These are phyloP conservation scores for Megalopta genalis DNA, from an alignment of 1,140 invertebrate genomes.

Conservation along the genomic window DNA sequence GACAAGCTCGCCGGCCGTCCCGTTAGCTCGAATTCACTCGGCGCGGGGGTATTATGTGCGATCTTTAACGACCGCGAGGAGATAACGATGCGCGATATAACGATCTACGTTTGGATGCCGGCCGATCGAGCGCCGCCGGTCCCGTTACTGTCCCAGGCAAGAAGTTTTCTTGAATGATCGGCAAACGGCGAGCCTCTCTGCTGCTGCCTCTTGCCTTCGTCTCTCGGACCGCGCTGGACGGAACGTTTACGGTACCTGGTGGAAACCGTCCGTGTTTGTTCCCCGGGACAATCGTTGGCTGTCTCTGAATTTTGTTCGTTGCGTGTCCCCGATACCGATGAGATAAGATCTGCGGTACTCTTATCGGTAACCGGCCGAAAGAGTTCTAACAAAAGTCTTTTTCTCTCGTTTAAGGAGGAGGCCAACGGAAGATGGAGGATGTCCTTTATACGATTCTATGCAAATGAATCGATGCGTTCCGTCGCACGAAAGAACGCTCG, in stretches of 20 bases:
- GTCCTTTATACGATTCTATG: constrained; percentile 4
- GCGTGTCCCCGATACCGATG: not conserved
- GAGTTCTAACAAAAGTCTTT: not conserved
- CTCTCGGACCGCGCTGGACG: not conserved
- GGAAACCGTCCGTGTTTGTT: constrained; percentile 1
- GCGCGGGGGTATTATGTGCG: constrained; percentile 44
- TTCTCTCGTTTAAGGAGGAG: too few relatives aligned
- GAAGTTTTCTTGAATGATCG: constrained; percentile 41
- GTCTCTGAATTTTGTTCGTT: not conserved
- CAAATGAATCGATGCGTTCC: constrained; percentile 31
- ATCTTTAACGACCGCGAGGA: constrained; percentile 57
- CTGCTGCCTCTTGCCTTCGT: constrained; percentile 17
- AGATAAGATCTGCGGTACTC: constrained; percentile 9
- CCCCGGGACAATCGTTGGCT: not conserved
- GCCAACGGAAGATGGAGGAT: too few relatives aligned
- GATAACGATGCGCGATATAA: constrained; percentile 73
- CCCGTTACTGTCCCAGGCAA: constrained; percentile 52
- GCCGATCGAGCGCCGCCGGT: constrained; percentile 52
- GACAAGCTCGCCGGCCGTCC: constrained; percentile 40
- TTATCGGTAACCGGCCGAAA: not conserved
- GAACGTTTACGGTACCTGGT: constrained; percentile 3
- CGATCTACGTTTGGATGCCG: constrained; percentile 66
- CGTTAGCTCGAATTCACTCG: constrained; percentile 59
- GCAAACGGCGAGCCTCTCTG: constrained; percentile 8
- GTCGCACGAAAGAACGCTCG: constrained; percentile 3